These are phyloP conservation scores for Metaphire vulgaris DNA, from an alignment of 1,140 invertebrate species.

Conservation along the genomic window DNA sequence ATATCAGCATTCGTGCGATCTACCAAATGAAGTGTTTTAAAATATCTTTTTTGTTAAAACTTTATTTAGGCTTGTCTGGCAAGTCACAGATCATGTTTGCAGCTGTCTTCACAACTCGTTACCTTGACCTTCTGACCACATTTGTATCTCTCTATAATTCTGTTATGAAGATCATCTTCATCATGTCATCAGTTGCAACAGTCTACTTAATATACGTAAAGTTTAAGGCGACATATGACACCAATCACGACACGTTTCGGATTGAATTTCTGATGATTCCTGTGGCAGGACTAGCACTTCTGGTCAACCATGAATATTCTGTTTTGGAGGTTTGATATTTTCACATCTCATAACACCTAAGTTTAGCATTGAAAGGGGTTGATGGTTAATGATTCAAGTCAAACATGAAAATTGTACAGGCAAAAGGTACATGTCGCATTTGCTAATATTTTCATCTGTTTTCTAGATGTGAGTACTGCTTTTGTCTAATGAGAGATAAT, in stretches of 20 bases:
- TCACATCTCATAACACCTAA: no score
- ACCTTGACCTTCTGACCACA: conserved; percentile 85
- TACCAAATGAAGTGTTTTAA: no score
- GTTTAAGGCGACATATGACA: conserved; percentile 83
- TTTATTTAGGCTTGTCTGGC: conserved; percentile 77
- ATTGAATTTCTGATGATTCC: conserved; percentile 74
- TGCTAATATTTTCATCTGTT: no score
- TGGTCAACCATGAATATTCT: conserved; percentile 89
- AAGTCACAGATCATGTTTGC: conserved; percentile 91
- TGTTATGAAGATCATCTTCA: conserved; percentile 87
- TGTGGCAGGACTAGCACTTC: conserved; percentile 67
- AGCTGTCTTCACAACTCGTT: conserved; percentile 81
- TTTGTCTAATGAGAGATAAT: no score
- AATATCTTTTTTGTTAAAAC: no score
- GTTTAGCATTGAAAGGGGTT: no score
- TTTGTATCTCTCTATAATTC: conserved; percentile 90
- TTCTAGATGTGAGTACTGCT: no score
- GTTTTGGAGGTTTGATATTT: conserved; percentile 82
- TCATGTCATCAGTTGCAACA: conserved; percentile 76
- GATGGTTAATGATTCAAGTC: no score
- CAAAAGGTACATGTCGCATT: no score
- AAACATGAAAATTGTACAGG: no score
- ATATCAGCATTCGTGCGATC: no score
- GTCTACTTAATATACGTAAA: conserved; percentile 90
- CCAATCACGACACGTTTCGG: conserved; percentile 88